phyloP scores from a whole-genome alignment of 2,888 invertebrate species.

The Phyto melanocephala region DNA sequence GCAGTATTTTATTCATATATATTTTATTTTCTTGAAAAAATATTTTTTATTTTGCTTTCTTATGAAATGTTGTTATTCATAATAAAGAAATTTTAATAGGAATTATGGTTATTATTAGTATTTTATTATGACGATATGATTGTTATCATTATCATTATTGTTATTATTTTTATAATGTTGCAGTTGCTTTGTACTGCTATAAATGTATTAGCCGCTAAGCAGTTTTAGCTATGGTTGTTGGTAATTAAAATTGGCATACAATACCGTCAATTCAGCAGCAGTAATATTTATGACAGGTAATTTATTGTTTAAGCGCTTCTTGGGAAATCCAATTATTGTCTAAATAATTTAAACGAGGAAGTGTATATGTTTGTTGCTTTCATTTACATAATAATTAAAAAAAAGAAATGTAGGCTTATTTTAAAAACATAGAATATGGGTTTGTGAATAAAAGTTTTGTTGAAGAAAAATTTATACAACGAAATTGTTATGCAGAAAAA shows the following conservation, averaged over 20 bases:
- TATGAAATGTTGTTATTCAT: constrained; percentile 54
- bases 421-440: no score
- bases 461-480: no score
- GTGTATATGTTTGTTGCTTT: neutral
- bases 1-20: neutral
- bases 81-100: constrained; percentile 66
- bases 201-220: neutral
- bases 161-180: constrained; percentile 15
- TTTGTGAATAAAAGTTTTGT: no score
- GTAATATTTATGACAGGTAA: constrained; percentile 24
- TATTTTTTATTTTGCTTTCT: neutral
- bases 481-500: no score
- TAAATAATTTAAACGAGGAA: neutral
- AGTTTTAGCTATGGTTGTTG: neutral
- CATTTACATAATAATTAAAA: no score
- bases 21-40: neutral
- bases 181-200: neutral
- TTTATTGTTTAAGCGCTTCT: neutral
- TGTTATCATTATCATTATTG: constrained; percentile 20
- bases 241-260: constrained; percentile 33
- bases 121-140: constrained; percentile 43
- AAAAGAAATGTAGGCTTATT: no score
- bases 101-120: constrained; percentile 60
- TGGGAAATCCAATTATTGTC: neutral
- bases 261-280: neutral